These are phyloP conservation scores for Andricus curvator DNA, from an alignment of 2,888 invertebrate species.

Conservation along the genomic window DNA sequence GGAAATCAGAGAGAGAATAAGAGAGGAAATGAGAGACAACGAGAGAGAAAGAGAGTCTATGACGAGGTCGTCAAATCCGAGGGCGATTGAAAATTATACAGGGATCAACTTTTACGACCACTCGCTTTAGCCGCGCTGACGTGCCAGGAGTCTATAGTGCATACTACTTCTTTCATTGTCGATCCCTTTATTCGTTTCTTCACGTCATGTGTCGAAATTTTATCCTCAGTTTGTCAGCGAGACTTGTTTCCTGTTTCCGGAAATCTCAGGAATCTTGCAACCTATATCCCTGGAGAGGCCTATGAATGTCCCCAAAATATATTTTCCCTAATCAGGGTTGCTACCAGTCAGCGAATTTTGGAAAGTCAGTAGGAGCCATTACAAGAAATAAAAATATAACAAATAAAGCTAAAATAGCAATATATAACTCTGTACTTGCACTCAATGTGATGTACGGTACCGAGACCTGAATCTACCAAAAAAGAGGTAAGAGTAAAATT, in stretches of 20 bases:
- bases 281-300: neutral
- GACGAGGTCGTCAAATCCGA: conserved; percentile 78
- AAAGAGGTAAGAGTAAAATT: too few species aligned
- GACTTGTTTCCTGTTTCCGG: neutral
- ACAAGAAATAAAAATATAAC: too few species aligned
- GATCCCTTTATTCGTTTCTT: conserved; percentile 43
- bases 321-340: too few species aligned
- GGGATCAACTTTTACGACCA: conserved; percentile 77
- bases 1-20: conserved; percentile 55
- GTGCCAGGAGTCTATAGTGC: conserved; percentile 58
- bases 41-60: conserved; percentile 61
- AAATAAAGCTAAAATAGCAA: too few species aligned
- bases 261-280: neutral
- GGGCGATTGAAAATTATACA: conserved; percentile 78
- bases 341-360: too few species aligned
- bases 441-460: too few species aligned
- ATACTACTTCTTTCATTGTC: conserved; percentile 52
- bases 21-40: conserved; percentile 56
- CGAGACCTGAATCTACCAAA: too few species aligned
- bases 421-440: too few species aligned
- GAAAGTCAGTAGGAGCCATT: too few species aligned
- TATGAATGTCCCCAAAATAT: too few species aligned
- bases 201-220: conserved; percentile 41
- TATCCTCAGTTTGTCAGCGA: conserved; percentile 16
- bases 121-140: conserved; percentile 67